Percentiles rank a stretch among this genome's conserved stretches.
These are phyloP conservation scores for Eupithecia subumbrata DNA, from an alignment of 2,888 invertebrate genomes.

Conservation along the genomic window DNA sequence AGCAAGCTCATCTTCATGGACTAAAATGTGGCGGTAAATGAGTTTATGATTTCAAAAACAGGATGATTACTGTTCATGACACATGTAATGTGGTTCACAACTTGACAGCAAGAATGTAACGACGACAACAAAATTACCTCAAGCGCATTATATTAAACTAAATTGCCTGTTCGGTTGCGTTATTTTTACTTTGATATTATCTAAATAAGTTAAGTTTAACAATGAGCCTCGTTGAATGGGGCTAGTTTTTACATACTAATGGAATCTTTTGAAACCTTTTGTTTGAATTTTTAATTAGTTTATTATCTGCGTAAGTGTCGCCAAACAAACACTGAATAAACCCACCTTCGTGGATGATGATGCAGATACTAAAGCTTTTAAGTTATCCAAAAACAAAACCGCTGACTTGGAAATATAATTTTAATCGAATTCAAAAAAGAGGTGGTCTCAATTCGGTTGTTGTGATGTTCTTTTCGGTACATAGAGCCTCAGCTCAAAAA, in stretches of 20 bases:
- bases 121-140: constrained; percentile 61
- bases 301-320: background rate
- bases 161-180: constrained; percentile 39
- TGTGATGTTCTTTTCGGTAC: no score
- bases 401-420: background rate
- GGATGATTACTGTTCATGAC: constrained; percentile 29
- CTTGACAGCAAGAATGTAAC: constrained; percentile 57
- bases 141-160: constrained; percentile 46
- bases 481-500: background rate
- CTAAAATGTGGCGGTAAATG: constrained; percentile 18
- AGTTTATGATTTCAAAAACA: constrained; percentile 18
- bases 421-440: background rate
- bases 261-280: background rate
- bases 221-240: constrained; percentile 11
- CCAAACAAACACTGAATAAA: background rate
- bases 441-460: background rate
- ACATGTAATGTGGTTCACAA: constrained; percentile 39
- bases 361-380: background rate
- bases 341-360: background rate
- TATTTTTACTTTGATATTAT: constrained; percentile 35
- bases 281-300: background rate
- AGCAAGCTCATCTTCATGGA: background rate
- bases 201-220: constrained; percentile 26
- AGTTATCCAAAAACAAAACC: background rate
- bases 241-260: background rate